Conservation (phyloP, 2,113 vertebrate genomes). For the Bubo blakistoni region DNA sequence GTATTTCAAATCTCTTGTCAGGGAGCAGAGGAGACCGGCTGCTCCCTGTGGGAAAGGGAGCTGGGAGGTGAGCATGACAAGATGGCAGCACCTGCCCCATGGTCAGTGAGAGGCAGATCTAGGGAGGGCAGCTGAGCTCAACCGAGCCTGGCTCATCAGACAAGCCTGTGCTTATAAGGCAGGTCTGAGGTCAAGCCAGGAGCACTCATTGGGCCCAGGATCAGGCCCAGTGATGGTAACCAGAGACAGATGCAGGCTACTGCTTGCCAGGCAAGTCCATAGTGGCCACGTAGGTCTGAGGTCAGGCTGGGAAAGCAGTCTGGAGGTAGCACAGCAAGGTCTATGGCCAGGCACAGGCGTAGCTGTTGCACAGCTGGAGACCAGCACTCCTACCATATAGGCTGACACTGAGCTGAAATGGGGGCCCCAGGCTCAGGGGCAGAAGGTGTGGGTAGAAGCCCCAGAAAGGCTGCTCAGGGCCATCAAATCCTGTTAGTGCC, state of each 20-base stretch:
- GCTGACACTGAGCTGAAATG: neutral
- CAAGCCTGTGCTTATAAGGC: neutral
- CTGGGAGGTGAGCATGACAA: neutral
- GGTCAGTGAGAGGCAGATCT: neutral
- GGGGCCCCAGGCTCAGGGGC: neutral
- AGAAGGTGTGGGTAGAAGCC: neutral
- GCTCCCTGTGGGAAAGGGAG: neutral
- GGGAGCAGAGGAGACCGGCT: neutral
- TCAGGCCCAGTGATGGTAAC: neutral
- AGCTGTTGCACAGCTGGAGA: neutral
- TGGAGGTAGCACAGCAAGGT: neutral
- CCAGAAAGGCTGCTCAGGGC: neutral
- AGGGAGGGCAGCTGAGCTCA: neutral
- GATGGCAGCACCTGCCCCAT: neutral
- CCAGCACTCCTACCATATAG: neutral
- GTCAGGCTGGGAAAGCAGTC: neutral
- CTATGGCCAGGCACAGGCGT: neutral
- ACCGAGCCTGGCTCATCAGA: neutral
- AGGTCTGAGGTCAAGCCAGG: neutral
- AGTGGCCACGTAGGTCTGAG: neutral
- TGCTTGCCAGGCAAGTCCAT: neutral
- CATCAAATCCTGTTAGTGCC: neutral
- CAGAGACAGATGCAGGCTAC: neutral
- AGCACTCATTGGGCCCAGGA: neutral
- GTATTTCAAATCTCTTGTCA: neutral